These are phyloP conservation scores for Chionis minor DNA, from an alignment of 2,113 vertebrate genomes.

Conservation along the genomic window DNA sequence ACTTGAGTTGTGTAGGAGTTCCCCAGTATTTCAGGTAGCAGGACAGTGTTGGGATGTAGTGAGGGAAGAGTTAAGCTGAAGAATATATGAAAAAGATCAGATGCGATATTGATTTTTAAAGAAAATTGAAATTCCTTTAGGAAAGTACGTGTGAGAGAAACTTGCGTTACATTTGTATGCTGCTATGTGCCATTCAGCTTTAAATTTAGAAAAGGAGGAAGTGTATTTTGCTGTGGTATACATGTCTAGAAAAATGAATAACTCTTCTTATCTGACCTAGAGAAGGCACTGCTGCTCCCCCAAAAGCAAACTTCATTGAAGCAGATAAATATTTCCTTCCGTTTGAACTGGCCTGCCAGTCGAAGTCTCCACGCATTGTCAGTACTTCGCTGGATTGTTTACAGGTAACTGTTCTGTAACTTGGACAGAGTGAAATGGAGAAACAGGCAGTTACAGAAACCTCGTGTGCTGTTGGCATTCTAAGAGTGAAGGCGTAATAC, in stretches of 20 bases:
- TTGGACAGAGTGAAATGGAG: not conserved
- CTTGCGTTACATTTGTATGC: not conserved
- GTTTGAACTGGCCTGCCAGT: constrained; percentile 96
- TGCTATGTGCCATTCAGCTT: not conserved
- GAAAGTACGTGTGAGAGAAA: not conserved
- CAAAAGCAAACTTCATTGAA: constrained; percentile 95
- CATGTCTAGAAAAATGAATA: not conserved
- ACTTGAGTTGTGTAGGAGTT: not conserved
- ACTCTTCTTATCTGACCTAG: constrained; percentile 64
- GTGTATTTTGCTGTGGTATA: not conserved
- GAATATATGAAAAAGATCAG: not conserved
- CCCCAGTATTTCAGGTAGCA: not conserved
- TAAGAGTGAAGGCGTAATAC: not conserved
- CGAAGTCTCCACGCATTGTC: constrained; percentile 93
- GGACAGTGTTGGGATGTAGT: not conserved
- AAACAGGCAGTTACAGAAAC: not conserved
- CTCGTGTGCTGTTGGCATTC: not conserved
- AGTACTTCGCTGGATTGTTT: constrained; percentile 96
- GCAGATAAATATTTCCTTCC: constrained; percentile 97
- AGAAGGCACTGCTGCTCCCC: constrained; percentile 83
- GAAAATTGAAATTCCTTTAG: not conserved
- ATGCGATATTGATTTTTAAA: not conserved
- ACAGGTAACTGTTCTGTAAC: constrained; percentile 77
- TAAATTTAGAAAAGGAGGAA: not conserved
- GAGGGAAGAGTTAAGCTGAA: not conserved